Base-by-base conservation (phyloP, 35 echinoderm and acorn worm species). In the Stichopus chloronotus region DNA sequence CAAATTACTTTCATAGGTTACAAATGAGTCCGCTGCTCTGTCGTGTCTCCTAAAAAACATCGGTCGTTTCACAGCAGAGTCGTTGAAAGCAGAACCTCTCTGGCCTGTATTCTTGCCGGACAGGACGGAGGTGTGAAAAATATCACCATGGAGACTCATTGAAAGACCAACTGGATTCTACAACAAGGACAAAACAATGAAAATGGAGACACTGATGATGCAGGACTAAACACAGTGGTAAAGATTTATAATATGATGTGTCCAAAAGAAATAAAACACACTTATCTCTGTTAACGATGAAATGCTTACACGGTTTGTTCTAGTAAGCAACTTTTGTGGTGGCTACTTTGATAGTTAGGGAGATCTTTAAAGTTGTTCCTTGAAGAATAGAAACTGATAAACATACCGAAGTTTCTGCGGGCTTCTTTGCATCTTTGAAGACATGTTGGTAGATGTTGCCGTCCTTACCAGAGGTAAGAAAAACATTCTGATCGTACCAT, bases 401-500 rank as follows among this genome's bases (percentile, higher is more conserved):
- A 56, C 82, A 58, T 58, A 85, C 82, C 52, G 82, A 85, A 58
- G 82, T 94, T 59, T 95, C 91, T 63, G 95, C 95, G 10, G 97
- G 95, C 79, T 94, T 95, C 90, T 99, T 99, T 13, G 95, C 97
- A 92, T 99, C 97, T 72, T 96, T 99, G 68, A 99, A 99, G 7
- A 95, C 93, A 87, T 99, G 97, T 81, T 99, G 97, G 69, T 84
- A 96, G 10, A 99, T 90, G 79, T 92, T 95, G 7, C 92, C 86
- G 81, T 99, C 97, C 58, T 99, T 99, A 55, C 95, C 94, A 57
- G 95, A 94, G 24, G 95, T 95, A 12, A 99, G 90, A 88, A 99
- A 99, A 2, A 93, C 80, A 54, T 99, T 95, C 6, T 95, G 93
- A 78, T 99, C 97, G 21, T 95, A 87, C 97, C 97, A 99, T 56